A percentile compares a stretch with the other conserved stretches of the same genome.
Evolutionary conservation across 2,113 vertebrate species (phyloP).

Genomic region (Cervus canadensis): DNA sequence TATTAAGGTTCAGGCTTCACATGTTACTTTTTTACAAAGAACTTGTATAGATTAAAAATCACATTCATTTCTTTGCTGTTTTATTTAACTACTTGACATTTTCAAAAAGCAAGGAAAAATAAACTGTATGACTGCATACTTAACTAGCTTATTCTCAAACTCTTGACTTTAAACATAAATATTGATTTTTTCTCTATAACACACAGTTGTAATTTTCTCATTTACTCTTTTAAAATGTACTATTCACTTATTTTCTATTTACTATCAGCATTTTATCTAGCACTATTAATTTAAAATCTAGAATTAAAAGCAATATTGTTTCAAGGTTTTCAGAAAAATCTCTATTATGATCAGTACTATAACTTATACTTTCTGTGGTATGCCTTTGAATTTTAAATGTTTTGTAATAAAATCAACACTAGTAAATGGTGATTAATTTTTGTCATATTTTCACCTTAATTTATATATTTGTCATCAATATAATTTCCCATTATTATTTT

Average conservation of each 20-base stretch:
- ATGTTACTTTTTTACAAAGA: background rate
- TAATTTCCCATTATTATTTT: background rate
- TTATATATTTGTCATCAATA: background rate
- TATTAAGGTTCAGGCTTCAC: background rate
- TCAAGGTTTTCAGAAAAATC: background rate
- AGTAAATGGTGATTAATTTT: background rate
- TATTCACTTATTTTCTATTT: background rate
- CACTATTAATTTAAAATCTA: background rate
- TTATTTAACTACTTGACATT: background rate
- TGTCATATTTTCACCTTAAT: background rate
- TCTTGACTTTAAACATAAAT: background rate
- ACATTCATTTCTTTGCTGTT: background rate
- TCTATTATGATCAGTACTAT: background rate
- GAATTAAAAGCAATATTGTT: background rate
- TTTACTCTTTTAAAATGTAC: background rate
- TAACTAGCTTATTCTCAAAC: background rate
- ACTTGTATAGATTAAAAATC: background rate
- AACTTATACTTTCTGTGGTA: background rate
- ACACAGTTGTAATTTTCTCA: background rate
- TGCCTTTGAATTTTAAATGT: background rate
- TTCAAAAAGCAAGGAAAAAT: background rate
- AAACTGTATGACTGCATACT: background rate
- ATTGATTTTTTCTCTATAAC: background rate
- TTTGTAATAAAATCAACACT: background rate
- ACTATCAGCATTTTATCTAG: background rate